A percentile compares a stretch with the other conserved stretches of the same genome.
phyloP scores from a whole-genome alignment of 35 echinoderm and acorn worm genomes.

The Chiridota heheva region DNA sequence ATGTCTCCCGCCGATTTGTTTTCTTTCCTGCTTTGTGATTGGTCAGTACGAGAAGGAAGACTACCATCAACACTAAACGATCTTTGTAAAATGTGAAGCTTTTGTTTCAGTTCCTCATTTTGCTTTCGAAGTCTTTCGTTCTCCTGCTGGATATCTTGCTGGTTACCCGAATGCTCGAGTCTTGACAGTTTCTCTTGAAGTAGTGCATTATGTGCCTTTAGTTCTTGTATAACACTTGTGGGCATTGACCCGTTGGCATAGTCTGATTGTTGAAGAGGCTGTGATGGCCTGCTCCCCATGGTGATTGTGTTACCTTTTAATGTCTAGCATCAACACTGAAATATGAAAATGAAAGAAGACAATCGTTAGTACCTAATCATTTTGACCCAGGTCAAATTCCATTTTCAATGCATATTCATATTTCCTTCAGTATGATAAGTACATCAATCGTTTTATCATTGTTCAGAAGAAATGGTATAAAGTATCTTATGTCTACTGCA shows the following conservation, averaged over 20 bases:
- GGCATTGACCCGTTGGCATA: conserved; percentile 32
- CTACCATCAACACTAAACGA: not conserved
- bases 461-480: no score
- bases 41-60: not conserved
- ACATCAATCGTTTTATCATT: no score
- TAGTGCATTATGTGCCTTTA: conserved; percentile 47
- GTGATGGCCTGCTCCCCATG: conserved; percentile 64
- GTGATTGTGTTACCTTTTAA: no score
- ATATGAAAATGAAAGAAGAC: no score
- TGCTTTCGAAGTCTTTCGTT: conserved; percentile 55
- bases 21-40: not conserved
- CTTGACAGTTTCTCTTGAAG: conserved; percentile 25
- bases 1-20: conserved; percentile 1
- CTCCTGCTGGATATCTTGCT: conserved; percentile 32
- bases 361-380: no score
- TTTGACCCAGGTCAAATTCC: no score
- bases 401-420: no score
- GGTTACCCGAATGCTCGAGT: conserved; percentile 12
- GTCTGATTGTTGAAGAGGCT: not conserved
- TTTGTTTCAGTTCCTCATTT: conserved; percentile 33
- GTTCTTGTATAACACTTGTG: not conserved
- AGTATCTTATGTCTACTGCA: no score
- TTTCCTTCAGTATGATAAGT: no score
- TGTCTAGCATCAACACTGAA: no score
- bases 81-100: not conserved